phyloP scores from a whole-genome alignment of 2,113 vertebrate species.

The Conger conger region DNA sequence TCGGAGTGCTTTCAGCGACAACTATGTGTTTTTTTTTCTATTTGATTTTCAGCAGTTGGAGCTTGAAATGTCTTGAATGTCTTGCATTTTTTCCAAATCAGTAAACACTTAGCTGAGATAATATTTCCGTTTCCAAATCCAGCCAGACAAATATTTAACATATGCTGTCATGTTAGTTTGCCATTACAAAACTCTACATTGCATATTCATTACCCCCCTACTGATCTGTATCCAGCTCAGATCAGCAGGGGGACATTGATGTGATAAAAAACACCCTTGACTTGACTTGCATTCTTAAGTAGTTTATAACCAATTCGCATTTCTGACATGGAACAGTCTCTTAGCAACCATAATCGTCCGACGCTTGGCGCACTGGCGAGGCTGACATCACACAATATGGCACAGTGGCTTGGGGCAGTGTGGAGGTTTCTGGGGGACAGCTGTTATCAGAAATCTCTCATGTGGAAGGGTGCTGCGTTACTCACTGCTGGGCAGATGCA shows the following conservation, averaged over 20 bases:
- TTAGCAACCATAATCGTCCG: constrained; percentile 31
- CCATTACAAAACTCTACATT: too few species aligned
- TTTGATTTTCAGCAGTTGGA: background rate
- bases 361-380: constrained; percentile 14
- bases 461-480: background rate
- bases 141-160: constrained; percentile 37
- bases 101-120: background rate
- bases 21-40: background rate
- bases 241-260: too few species aligned
- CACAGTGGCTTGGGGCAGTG: background rate
- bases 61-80: background rate
- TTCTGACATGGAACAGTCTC: background rate
- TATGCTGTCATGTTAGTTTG: constrained; percentile 43
- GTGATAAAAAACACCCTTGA: too few species aligned
- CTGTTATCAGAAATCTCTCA: background rate
- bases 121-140: constrained; percentile 32
- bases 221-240: too few species aligned
- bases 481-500: background rate
- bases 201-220: too few species aligned
- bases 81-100: background rate
- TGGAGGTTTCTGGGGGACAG: too few species aligned
- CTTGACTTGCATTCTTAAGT: too few species aligned
- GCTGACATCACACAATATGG: background rate
- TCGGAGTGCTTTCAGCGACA: background rate
- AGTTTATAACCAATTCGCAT: too few species aligned